phyloP scores from a whole-genome alignment of 35 echinoderm and acorn worm genomes.

The Strongylocentrotus purpuratus region DNA sequence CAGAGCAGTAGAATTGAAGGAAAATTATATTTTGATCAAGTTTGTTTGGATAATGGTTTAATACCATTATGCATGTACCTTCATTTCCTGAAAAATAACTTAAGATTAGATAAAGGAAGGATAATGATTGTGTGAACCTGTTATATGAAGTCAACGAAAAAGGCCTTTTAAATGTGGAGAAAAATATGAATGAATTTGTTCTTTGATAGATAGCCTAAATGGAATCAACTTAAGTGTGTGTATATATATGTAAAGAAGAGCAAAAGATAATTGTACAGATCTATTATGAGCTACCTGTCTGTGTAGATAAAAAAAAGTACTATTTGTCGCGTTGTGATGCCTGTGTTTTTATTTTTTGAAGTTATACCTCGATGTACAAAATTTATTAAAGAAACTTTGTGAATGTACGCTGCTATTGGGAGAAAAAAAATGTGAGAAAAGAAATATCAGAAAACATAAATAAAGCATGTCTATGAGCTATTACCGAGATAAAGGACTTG shows the following conservation, averaged over 20 bases:
- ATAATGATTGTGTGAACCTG: background rate
- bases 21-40: background rate
- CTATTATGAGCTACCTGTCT: slow-evolving; percentile 40
- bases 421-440: slow-evolving; percentile 9
- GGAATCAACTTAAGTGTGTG: background rate
- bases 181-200: background rate
- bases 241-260: slow-evolving; percentile 33
- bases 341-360: slow-evolving; percentile 53
- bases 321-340: slow-evolving; percentile 28
- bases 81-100: background rate
- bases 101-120: background rate
- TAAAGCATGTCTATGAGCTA: slow-evolving; percentile 47
- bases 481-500: background rate
- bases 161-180: background rate
- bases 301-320: slow-evolving; percentile 43
- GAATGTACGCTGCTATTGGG: slow-evolving; percentile 25
- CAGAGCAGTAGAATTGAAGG: background rate
- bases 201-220: background rate
- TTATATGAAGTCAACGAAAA: background rate
- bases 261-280: slow-evolving; percentile 4
- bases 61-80: background rate
- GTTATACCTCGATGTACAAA: slow-evolving; percentile 52
- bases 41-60: background rate
- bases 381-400: slow-evolving; percentile 35
- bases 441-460: slow-evolving; percentile 24